Conservation (phyloP, 2,888 invertebrate genomes). For the Orgyia antiqua region DNA sequence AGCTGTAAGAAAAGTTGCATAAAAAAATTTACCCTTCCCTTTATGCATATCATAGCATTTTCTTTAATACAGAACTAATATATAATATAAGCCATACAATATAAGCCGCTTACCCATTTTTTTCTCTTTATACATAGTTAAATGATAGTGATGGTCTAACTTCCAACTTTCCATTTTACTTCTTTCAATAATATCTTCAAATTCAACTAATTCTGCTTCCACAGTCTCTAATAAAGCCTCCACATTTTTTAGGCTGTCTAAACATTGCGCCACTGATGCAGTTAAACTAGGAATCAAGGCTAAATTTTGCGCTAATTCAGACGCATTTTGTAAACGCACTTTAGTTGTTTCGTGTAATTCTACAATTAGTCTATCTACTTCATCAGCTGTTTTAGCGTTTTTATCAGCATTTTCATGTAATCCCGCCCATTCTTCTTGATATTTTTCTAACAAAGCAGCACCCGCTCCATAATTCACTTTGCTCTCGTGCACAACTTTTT, state of each 20-base stretch:
- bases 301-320: slow-evolving; percentile 54
- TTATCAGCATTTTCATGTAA: slow-evolving; percentile 82
- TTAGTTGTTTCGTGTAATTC: slow-evolving; percentile 53
- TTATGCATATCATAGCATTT: no score
- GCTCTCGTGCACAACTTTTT: slow-evolving; percentile 45
- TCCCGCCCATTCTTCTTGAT: slow-evolving; percentile 84
- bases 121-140: slow-evolving; percentile 83
- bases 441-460: slow-evolving; percentile 82
- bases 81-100: no score
- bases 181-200: slow-evolving; percentile 84
- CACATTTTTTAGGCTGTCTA: slow-evolving; percentile 70
- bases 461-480: slow-evolving; percentile 80
- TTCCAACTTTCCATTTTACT: slow-evolving; percentile 84
- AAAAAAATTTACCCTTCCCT: no score
- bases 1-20: no score
- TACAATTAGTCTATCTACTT: slow-evolving; percentile 61
- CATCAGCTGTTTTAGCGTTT: slow-evolving; percentile 81
- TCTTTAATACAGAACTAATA: no score
- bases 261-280: slow-evolving; percentile 68
- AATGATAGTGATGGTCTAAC: slow-evolving; percentile 83
- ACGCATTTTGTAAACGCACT: slow-evolving; percentile 47
- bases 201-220: slow-evolving; percentile 80
- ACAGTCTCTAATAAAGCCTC: slow-evolving; percentile 79
- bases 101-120: slow-evolving; percentile 83
- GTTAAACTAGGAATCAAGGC: slow-evolving; percentile 55